Percentiles rank a stretch among this genome's conserved stretches.
These are phyloP conservation scores for Amphipoea lucens DNA, from an alignment of 2,888 invertebrate species.

Conservation along the genomic window DNA sequence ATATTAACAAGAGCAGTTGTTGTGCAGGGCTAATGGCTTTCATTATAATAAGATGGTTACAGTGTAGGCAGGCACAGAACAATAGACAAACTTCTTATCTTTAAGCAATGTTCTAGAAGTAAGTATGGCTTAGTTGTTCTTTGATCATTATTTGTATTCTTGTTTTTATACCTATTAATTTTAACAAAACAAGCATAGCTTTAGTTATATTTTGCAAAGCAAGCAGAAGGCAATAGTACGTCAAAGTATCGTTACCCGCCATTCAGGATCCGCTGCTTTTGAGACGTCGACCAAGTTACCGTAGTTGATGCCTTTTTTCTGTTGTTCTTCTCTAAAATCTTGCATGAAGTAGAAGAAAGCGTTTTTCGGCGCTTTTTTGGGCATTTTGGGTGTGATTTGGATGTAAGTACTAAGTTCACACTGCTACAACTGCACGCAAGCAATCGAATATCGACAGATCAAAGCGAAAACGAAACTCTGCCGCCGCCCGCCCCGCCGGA, in stretches of 20 bases:
- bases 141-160: background rate
- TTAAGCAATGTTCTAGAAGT: background rate
- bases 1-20: too few relatives aligned
- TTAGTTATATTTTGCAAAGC: background rate
- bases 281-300: slow-evolving; percentile 77
- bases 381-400: slow-evolving; percentile 59
- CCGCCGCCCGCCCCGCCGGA: too few relatives aligned
- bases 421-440: slow-evolving; percentile 1
- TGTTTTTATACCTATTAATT: background rate
- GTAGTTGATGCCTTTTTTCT: slow-evolving; percentile 78
- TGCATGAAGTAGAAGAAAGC: slow-evolving; percentile 84
- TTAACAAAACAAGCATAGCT: background rate
- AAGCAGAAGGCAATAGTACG: background rate
- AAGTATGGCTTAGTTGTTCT: background rate
- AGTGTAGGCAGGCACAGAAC: background rate
- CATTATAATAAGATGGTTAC: background rate
- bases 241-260: slow-evolving; percentile 77
- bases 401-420: background rate
- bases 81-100: background rate
- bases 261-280: slow-evolving; percentile 79
- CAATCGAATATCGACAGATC: background rate
- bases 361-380: slow-evolving; percentile 81
- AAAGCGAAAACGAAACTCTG: background rate
- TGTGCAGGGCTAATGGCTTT: background rate
- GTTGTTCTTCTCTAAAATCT: slow-evolving; percentile 80